A percentile compares a stretch with the other conserved stretches of the same genome.
Evolutionary conservation across 1,140 invertebrate genomes (phyloP).

Genomic region (Micrasema minimum): DNA sequence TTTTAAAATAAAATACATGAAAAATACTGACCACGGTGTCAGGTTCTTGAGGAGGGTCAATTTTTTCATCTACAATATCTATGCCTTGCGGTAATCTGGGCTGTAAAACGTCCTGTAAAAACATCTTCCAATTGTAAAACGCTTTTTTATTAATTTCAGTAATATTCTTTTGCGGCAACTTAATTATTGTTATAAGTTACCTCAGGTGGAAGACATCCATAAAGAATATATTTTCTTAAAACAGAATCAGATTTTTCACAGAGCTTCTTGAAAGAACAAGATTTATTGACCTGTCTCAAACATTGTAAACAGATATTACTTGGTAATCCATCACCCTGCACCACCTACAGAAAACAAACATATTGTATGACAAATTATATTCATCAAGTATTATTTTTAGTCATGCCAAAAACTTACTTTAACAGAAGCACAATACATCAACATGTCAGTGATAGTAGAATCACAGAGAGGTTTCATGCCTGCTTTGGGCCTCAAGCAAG

Average conservation of each 20-base stretch:
- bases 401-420: constrained; percentile 24
- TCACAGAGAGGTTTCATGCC: constrained; percentile 45
- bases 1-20: too few relatives aligned
- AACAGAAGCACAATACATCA: constrained; percentile 42
- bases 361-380: background rate
- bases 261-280: constrained; percentile 44
- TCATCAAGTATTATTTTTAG: background rate
- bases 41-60: background rate
- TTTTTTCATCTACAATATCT: constrained; percentile 7
- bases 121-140: too few relatives aligned
- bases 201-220: constrained; percentile 44
- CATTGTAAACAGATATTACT: constrained; percentile 45
- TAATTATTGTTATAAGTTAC: background rate
- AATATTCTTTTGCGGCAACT: too few relatives aligned
- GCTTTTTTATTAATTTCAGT: too few relatives aligned
- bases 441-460: constrained; percentile 22
- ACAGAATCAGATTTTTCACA: constrained; percentile 50
- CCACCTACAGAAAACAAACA: constrained; percentile 39
- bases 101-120: constrained; percentile 1
- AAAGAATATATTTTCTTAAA: constrained; percentile 42
- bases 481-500: constrained; percentile 43
- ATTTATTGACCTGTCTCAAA: constrained; percentile 43
- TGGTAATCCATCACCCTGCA: constrained; percentile 45
- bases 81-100: background rate
- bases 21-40: background rate